phyloP scores from a whole-genome alignment of 2,888 invertebrate genomes.

The Orchesella flavescens region DNA sequence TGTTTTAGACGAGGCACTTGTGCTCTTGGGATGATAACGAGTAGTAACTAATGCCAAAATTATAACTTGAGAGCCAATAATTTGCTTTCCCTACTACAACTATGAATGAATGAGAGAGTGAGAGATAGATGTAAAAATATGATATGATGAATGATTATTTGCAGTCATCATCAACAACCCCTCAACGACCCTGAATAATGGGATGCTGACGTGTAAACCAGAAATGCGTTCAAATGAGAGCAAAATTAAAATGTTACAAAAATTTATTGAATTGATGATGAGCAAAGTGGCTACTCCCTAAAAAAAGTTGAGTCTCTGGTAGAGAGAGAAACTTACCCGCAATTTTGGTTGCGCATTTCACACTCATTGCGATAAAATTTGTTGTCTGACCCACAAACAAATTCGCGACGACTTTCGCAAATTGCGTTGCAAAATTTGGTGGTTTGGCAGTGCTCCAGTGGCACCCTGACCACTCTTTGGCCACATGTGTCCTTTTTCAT shows the following conservation, averaged over 20 bases:
- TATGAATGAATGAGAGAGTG: too few species aligned
- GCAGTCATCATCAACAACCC: slow-evolving; percentile 15
- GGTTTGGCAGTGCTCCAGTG: slow-evolving; percentile 87
- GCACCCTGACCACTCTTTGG: slow-evolving; percentile 87
- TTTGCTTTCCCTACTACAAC: neutral
- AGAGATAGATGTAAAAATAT: too few species aligned
- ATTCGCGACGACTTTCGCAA: slow-evolving; percentile 81
- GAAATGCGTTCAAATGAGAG: slow-evolving; percentile 19
- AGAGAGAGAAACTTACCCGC: slow-evolving; percentile 79
- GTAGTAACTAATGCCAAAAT: neutral
- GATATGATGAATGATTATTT: too few species aligned
- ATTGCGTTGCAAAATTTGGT: slow-evolving; percentile 86
- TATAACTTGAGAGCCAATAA: neutral
- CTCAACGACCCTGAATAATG: slow-evolving; percentile 35
- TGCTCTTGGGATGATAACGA: neutral
- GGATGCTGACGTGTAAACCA: too few species aligned
- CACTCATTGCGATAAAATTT: slow-evolving; percentile 89
- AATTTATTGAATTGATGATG: neutral
- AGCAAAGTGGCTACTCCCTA: too few species aligned
- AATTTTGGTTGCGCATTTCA: slow-evolving; percentile 92
- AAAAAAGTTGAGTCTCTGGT: neutral
- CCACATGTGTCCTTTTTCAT: slow-evolving; percentile 88
- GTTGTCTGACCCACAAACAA: slow-evolving; percentile 86
- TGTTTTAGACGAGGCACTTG: neutral
- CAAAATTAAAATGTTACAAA: slow-evolving; percentile 35